Evolutionary conservation across 2,888 invertebrate species (phyloP).

Genomic region (Xestoiulus laeticollis): DNA sequence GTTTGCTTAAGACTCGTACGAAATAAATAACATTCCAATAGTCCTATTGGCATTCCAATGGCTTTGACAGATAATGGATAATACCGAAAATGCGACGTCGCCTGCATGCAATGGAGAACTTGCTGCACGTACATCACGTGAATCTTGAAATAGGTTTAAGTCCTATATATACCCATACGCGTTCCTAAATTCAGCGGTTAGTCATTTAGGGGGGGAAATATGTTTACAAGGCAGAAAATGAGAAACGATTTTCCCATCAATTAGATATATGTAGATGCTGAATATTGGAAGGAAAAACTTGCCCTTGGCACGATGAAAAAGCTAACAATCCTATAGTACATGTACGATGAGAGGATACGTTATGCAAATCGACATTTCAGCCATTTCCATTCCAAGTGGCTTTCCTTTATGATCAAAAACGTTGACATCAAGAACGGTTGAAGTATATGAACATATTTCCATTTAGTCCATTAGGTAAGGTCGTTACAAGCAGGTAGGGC

Average conservation of each 20-base stretch:
- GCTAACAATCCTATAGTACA: no score
- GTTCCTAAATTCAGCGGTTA: not conserved
- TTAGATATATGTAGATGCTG: no score
- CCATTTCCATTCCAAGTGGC: not conserved
- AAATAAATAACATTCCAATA: conserved; percentile 37
- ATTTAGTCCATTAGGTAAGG: not conserved
- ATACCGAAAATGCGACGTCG: conserved; percentile 1
- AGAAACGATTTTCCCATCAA: no score
- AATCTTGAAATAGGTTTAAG: not conserved
- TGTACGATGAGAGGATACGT: no score
- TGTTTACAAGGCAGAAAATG: not conserved
- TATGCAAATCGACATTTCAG: no score
- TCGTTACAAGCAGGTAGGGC: not conserved
- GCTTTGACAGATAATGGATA: conserved; percentile 23
- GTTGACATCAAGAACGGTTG: not conserved
- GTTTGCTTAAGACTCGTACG: conserved; percentile 15
- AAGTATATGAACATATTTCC: not conserved
- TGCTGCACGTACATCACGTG: not conserved
- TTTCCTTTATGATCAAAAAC: not conserved
- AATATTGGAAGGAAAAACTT: no score
- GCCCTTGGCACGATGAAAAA: no score
- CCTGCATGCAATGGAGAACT: not conserved
- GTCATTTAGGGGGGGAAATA: not conserved
- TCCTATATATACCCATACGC: not conserved
- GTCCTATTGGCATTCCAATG: conserved; percentile 14